A percentile compares a stretch with the other conserved stretches of the same genome.
Conservation (phyloP, 2,888 invertebrate genomes). For the Phragmatobia fuliginosa region DNA sequence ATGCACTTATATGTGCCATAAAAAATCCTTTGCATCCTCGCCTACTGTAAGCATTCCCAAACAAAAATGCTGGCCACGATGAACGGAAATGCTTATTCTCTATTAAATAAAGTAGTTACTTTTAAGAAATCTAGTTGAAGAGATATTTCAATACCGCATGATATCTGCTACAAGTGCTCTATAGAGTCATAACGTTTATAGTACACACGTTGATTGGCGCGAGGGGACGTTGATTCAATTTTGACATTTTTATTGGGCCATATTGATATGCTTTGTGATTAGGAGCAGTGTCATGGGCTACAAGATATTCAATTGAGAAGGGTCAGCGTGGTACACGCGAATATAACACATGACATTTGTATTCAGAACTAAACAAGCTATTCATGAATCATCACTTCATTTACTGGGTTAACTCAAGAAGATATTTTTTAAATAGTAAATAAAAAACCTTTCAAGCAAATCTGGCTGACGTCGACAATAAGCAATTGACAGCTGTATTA, state of each 20-base stretch:
- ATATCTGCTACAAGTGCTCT: constrained; percentile 41
- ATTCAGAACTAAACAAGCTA: constrained; percentile 3
- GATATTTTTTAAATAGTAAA: no score
- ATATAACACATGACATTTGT: constrained; percentile 13
- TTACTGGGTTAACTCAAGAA: neutral
- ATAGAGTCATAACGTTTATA: constrained; percentile 51
- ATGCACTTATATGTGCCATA: no score
- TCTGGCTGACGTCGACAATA: neutral
- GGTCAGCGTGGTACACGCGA: constrained; percentile 55
- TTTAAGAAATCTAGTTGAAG: constrained; percentile 2
- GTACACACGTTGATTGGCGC: constrained; percentile 69
- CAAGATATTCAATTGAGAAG: constrained; percentile 63
- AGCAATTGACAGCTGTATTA: neutral
- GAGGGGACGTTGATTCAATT: constrained; percentile 79
- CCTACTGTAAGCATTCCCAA: no score
- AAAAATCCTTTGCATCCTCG: no score
- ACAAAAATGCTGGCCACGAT: no score
- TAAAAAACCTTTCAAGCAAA: no score
- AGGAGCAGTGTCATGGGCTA: constrained; percentile 65
- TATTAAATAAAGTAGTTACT: no score
- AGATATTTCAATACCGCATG: constrained; percentile 19
- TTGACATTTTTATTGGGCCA: constrained; percentile 81
- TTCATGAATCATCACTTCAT: constrained; percentile 8
- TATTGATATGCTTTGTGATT: constrained; percentile 81
- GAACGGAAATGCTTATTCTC: no score